Evolutionary conservation across 2,797 vertebrate species (phyloP).

Genomic region (Balearica regulorum): DNA sequence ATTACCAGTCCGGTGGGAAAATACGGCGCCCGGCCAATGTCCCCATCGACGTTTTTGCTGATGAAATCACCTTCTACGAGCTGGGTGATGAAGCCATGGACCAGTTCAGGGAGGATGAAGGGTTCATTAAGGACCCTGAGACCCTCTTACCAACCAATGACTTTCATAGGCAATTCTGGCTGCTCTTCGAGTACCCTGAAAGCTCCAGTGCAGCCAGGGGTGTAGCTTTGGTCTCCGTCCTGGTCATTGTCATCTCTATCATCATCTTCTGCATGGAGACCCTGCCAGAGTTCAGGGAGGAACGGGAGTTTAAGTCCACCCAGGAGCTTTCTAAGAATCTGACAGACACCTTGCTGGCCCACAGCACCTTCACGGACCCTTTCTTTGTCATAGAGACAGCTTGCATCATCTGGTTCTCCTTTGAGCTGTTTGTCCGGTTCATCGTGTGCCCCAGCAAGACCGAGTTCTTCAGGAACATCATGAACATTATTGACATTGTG

Average conservation of each 20-base stretch:
- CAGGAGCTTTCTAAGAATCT: conserved; percentile 56
- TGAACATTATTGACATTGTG: conserved; percentile 97
- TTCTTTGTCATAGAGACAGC: conserved; percentile 96
- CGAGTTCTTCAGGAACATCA: conserved; percentile 95
- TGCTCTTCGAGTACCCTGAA: conserved; percentile 96
- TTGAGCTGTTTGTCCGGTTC: conserved; percentile 89
- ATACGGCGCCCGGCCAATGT: conserved; percentile 93
- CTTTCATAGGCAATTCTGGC: conserved; percentile 93
- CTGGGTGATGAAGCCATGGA: conserved; percentile 93
- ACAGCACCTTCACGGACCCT: conserved; percentile 86
- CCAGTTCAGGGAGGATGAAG: conserved; percentile 95
- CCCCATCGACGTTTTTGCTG: conserved; percentile 92
- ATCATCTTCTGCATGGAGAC: conserved; percentile 98
- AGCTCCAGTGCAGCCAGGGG: conserved; percentile 91
- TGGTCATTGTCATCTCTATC: conserved; percentile 96
- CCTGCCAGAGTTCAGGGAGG: conserved; percentile 92
- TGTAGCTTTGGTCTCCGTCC: conserved; percentile 91
- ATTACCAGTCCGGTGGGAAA: conserved; percentile 94
- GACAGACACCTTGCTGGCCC: conserved; percentile 72
- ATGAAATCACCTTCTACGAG: conserved; percentile 96
- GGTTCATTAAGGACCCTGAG: conserved; percentile 92
- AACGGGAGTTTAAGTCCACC: conserved; percentile 78
- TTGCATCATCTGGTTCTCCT: conserved; percentile 98
- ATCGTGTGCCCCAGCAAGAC: conserved; percentile 94
- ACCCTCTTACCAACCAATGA: conserved; percentile 88